phyloP scores from a whole-genome alignment of 2,888 invertebrate genomes.

The Cylindroiulus punctatus region DNA sequence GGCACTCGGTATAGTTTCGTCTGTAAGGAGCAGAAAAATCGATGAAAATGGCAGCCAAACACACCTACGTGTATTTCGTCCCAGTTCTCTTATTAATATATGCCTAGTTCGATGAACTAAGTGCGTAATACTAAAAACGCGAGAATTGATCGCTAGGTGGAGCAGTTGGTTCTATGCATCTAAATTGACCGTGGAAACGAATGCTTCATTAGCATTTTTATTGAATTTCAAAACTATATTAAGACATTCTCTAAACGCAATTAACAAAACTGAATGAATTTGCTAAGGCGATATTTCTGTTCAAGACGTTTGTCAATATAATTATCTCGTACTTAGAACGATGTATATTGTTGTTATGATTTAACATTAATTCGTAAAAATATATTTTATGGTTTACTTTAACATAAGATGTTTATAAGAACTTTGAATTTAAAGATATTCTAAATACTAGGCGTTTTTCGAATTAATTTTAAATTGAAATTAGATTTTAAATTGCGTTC shows the following conservation, averaged over 20 bases:
- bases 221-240: background rate
- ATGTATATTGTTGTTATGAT: too few relatives aligned
- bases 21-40: background rate
- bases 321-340: too few relatives aligned
- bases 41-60: conserved; percentile 22
- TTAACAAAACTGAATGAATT: too few relatives aligned
- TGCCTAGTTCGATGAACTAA: conserved; percentile 27
- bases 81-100: conserved; percentile 27
- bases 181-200: background rate
- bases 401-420: too few relatives aligned
- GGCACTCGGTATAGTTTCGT: conserved; percentile 15
- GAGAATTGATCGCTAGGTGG: background rate
- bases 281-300: too few relatives aligned
- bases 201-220: background rate
- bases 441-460: too few relatives aligned
- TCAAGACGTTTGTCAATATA: too few relatives aligned
- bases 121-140: background rate
- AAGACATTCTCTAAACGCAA: background rate
- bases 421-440: too few relatives aligned
- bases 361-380: too few relatives aligned
- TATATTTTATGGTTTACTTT: too few relatives aligned
- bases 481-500: too few relatives aligned
- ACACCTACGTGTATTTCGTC: conserved; percentile 21
- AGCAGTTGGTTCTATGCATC: background rate
- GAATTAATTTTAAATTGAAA: too few relatives aligned